Evolutionary conservation across 35 echinoderm and acorn worm genomes (phyloP).

Genomic region (Apostichopus japonicus): DNA sequence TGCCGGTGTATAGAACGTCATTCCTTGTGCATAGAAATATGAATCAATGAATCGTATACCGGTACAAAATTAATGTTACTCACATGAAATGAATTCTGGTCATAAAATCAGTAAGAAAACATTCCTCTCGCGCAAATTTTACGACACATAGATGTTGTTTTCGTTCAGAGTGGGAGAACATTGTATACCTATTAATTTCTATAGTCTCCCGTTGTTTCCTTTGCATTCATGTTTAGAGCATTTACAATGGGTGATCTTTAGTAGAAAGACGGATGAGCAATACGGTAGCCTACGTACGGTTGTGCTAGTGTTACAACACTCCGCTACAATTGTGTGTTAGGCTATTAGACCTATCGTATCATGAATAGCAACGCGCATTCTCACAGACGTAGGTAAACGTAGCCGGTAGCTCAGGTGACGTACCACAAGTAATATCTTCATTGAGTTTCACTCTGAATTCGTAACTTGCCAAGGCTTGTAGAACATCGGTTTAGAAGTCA

Average conservation of each 20-base stretch:
- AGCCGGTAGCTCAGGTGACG: too few relatives aligned
- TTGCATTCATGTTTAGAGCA: background rate
- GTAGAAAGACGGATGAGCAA: too few relatives aligned
- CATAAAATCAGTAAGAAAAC: background rate
- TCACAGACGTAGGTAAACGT: too few relatives aligned
- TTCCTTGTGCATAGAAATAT: background rate
- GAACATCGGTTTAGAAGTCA: too few relatives aligned
- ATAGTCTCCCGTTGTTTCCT: background rate
- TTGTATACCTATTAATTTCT: background rate
- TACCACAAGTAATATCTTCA: too few relatives aligned
- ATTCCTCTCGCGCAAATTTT: background rate
- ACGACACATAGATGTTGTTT: slow-evolving; percentile 8
- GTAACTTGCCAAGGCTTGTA: too few relatives aligned
- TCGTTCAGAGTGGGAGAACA: background rate
- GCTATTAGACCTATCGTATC: too few relatives aligned
- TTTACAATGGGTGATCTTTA: background rate
- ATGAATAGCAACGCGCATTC: too few relatives aligned
- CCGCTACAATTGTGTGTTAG: too few relatives aligned
- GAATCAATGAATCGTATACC: background rate
- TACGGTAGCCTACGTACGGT: too few relatives aligned
- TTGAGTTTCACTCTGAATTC: too few relatives aligned
- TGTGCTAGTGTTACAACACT: too few relatives aligned
- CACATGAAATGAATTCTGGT: background rate
- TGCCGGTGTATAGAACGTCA: background rate
- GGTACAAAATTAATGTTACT: background rate